Percentiles rank a stretch among this genome's conserved stretches.
phyloP scores from a whole-genome alignment of 2,888 invertebrate genomes.

The Acanthococcus lagerstroemiae region DNA sequence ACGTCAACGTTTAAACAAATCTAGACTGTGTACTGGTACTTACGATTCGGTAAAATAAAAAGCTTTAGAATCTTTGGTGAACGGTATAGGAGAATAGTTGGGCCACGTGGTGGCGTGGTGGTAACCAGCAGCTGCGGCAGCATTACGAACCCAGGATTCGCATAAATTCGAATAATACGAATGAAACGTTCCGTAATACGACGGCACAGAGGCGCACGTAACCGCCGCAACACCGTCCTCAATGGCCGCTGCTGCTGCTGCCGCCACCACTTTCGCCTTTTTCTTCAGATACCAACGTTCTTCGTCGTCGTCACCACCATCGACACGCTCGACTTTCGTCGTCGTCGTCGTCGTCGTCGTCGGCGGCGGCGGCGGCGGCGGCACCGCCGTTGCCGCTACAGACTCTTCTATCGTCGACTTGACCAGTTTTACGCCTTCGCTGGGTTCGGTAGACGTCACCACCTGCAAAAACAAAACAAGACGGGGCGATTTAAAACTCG shows the following conservation, averaged over 20 bases:
- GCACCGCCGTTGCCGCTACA: neutral
- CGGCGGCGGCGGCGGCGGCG: constrained; percentile 3
- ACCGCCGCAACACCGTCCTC: constrained; percentile 15
- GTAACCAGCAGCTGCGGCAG: constrained; percentile 42
- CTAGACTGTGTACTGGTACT: constrained; percentile 5
- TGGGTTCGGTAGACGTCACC: neutral
- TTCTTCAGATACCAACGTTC: constrained; percentile 28
- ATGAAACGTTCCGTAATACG: constrained; percentile 23
- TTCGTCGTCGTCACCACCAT: constrained; percentile 16
- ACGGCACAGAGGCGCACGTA: constrained; percentile 13
- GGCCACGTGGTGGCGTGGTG: constrained; percentile 39
- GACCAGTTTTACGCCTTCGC: neutral
- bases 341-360: constrained; percentile 8
- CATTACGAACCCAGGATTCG: constrained; percentile 36
- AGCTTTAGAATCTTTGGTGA: constrained; percentile 26
- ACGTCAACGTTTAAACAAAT: too few relatives aligned
- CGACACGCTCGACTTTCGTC: constrained; percentile 26
- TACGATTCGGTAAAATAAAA: constrained; percentile 28
- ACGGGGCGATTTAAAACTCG: neutral
- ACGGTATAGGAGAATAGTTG: constrained; percentile 14
- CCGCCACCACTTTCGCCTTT: constrained; percentile 30
- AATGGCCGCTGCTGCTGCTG: neutral
- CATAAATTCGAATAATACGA: constrained; percentile 22
- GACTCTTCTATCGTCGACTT: constrained; percentile 18
- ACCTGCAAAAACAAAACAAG: constrained; percentile 3